phyloP scores from a whole-genome alignment of 2,797 vertebrate genomes.

The Cheirogaleus major region DNA sequence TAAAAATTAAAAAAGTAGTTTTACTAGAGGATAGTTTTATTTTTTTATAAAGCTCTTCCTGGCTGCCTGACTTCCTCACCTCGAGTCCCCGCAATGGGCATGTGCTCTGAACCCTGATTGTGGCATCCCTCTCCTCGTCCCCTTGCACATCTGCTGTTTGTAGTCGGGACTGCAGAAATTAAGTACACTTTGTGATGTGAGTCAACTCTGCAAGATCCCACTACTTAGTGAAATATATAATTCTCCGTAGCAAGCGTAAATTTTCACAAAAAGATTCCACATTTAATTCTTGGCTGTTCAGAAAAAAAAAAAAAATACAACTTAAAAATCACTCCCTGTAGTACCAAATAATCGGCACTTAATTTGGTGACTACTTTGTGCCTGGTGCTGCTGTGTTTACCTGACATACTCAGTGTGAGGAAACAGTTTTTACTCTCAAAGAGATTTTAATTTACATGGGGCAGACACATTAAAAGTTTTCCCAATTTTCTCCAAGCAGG shows the following conservation, averaged over 20 bases:
- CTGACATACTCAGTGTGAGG: not conserved
- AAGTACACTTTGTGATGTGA: not conserved
- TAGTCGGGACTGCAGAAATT: not conserved
- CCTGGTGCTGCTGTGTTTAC: fast-evolving
- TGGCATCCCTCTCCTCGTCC: fast-evolving
- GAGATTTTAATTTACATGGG: not conserved
- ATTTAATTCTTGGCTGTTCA: not conserved
- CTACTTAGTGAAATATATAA: not conserved
- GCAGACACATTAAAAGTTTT: not conserved
- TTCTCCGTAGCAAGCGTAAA: not conserved
- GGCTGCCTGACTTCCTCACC: not conserved
- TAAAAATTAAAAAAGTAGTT: not conserved
- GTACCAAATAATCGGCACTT: not conserved
- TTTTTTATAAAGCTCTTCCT: constrained; percentile 16
- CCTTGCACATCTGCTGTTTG: not conserved
- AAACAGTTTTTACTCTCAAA: not conserved
- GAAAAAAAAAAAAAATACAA: not conserved
- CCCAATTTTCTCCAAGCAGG: not conserved
- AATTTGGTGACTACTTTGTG: not conserved
- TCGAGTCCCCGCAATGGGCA: not conserved
- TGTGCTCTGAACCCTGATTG: not conserved
- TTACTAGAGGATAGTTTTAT: not conserved
- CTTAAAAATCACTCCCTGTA: not conserved
- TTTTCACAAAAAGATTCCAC: not conserved
- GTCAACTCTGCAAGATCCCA: not conserved